phyloP scores from a whole-genome alignment of 1,140 invertebrate species.

The Dolichoris vasculosae region DNA sequence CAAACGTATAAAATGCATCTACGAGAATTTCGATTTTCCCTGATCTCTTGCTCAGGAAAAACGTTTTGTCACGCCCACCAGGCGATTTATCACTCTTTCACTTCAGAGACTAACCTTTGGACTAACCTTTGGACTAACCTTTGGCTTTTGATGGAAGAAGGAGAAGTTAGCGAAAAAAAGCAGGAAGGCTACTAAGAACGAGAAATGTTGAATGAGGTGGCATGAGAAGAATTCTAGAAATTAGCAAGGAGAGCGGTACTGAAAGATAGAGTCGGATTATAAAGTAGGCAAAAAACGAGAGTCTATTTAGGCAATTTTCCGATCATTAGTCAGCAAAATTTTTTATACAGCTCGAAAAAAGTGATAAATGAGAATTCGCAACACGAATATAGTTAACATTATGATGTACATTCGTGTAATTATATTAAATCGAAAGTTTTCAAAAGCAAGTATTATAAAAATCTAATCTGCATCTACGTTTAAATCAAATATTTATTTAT shows the following conservation, averaged over 20 bases:
- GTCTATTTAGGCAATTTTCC: neutral
- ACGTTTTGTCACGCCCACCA: constrained; percentile 45
- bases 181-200: neutral
- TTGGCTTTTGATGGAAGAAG: neutral
- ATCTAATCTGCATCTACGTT: too few relatives aligned
- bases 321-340: neutral
- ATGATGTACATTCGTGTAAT: neutral
- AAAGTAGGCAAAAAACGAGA: neutral
- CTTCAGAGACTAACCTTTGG: constrained; percentile 1
- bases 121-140: too few relatives aligned
- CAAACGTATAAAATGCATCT: constrained; percentile 13
- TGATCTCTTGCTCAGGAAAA: constrained; percentile 21
- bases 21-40: constrained; percentile 12
- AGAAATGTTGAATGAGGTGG: neutral
- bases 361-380: neutral
- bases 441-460: too few relatives aligned
- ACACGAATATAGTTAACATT: neutral
- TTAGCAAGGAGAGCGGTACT: neutral
- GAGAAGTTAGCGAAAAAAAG: neutral
- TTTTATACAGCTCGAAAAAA: neutral
- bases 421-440: too few relatives aligned
- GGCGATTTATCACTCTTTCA: constrained; percentile 37
- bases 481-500: too few relatives aligned
- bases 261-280: neutral
- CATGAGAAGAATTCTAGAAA: neutral